Evolutionary conservation across 2,797 vertebrate genomes (phyloP).

Genomic region (Clarias platycephalus): DNA sequence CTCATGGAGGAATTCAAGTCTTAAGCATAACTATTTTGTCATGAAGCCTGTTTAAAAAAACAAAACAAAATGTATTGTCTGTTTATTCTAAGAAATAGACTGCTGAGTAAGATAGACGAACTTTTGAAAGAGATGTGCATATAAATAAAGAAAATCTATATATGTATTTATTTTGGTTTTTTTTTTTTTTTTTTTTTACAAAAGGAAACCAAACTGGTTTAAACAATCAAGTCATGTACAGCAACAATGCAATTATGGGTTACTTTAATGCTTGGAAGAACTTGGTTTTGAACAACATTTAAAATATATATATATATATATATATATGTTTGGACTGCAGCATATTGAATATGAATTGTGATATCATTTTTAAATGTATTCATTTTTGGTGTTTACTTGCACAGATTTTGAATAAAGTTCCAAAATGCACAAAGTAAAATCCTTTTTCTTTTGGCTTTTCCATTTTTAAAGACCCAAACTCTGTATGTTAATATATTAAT

Average conservation of each 20-base stretch:
- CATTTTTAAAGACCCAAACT: not conserved
- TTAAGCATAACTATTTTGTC: slow-evolving; percentile 61
- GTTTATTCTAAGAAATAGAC: slow-evolving; percentile 59
- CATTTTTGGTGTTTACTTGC: slow-evolving; percentile 66
- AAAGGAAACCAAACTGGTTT: slow-evolving; percentile 41
- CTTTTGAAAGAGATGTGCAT: slow-evolving; percentile 61
- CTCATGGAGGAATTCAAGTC: slow-evolving; percentile 61
- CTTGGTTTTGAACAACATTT: slow-evolving; percentile 37
- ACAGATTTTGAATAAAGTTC: slow-evolving; percentile 68
- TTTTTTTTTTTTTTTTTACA: slow-evolving; percentile 50
- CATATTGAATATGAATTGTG: slow-evolving; percentile 58
- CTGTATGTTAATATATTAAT: not conserved
- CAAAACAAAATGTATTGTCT: slow-evolving; percentile 55
- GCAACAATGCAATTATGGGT: slow-evolving; percentile 36
- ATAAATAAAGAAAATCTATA: slow-evolving; percentile 26
- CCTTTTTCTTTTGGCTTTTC: not conserved
- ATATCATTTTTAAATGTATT: slow-evolving; percentile 58
- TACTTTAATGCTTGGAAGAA: slow-evolving; percentile 42
- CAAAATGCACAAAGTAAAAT: slow-evolving; percentile 62
- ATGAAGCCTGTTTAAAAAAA: slow-evolving; percentile 54
- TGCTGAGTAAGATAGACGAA: slow-evolving; percentile 54
- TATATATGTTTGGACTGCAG: slow-evolving; percentile 49
- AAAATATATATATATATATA: not conserved
- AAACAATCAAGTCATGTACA: slow-evolving; percentile 53
- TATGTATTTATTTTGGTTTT: slow-evolving; percentile 53